Evolutionary conservation across 37 sponge, comb jelly and placozoan genomes (phyloP).

Genomic region (Ephydatia muelleri): DNA sequence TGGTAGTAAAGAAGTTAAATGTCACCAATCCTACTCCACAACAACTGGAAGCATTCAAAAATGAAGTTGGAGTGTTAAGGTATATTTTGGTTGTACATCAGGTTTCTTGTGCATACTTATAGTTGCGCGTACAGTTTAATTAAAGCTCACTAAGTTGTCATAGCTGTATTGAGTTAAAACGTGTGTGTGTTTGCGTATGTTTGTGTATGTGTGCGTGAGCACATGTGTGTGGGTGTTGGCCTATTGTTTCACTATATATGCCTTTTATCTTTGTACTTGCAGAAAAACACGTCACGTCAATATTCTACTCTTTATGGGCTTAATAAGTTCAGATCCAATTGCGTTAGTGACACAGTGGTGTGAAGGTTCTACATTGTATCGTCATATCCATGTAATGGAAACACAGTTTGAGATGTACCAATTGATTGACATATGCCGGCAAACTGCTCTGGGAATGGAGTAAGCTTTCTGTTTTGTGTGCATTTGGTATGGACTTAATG

Average conservation of each 20-base stretch:
- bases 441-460: conserved; percentile 95
- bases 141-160: too few relatives aligned
- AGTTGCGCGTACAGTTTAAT: too few relatives aligned
- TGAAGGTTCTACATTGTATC: conserved; percentile 93
- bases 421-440: conserved; percentile 85
- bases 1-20: too few relatives aligned
- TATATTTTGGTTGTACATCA: too few relatives aligned
- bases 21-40: too few relatives aligned
- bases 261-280: background rate
- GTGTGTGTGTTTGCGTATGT: background rate
- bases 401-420: conserved; percentile 79
- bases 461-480: conserved; percentile 45
- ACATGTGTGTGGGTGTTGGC: too few relatives aligned
- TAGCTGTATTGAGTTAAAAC: too few relatives aligned
- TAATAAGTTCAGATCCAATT: conserved; percentile 76
- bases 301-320: conserved; percentile 98
- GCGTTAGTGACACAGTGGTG: conserved; percentile 99
- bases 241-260: too few relatives aligned
- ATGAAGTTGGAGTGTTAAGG: too few relatives aligned
- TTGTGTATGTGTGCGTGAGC: background rate
- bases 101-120: too few relatives aligned
- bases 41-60: too few relatives aligned
- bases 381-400: conserved; percentile 85
- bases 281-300: conserved; percentile 97
- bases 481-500: too few relatives aligned